A percentile compares a stretch with the other conserved stretches of the same genome.
These are phyloP conservation scores for Drosophila niveifrons DNA, from an alignment of 2,888 invertebrate species.

Conservation along the genomic window DNA sequence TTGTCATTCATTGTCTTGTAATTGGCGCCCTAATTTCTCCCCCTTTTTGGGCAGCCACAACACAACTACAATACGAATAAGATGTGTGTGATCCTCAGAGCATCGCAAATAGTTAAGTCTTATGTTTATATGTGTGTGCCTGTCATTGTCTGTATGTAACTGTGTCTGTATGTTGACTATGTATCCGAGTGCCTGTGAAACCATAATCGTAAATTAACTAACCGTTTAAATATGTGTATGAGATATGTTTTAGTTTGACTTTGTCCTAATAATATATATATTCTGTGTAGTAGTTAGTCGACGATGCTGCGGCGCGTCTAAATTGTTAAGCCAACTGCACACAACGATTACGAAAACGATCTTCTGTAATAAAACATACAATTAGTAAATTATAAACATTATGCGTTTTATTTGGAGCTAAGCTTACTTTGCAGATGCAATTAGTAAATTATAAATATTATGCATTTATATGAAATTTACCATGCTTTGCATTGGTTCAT, in stretches of 20 bases:
- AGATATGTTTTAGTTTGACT: conserved; percentile 37
- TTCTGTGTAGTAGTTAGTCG: conserved; percentile 23
- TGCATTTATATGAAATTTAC: too few species aligned
- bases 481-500: too few species aligned
- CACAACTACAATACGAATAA: conserved; percentile 32
- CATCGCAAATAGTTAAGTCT: conserved; percentile 34
- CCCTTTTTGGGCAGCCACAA: conserved; percentile 32
- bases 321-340: conserved; percentile 60
- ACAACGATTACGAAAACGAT: conserved; percentile 70
- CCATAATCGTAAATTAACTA: conserved; percentile 28
- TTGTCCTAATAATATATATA: conserved; percentile 27
- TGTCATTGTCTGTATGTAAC: too few species aligned
- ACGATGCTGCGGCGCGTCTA: conserved; percentile 33
- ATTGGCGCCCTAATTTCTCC: conserved; percentile 1
- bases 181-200: conserved; percentile 33
- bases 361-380: conserved; percentile 60
- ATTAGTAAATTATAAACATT: conserved; percentile 51
- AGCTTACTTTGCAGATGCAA: too few species aligned
- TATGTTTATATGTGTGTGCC: conserved; percentile 16
- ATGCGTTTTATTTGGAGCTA: not conserved
- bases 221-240: conserved; percentile 28
- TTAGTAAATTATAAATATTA: too few species aligned
- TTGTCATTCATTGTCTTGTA: conserved; percentile 62
- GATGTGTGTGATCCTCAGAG: conserved; percentile 4
- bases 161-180: conserved; percentile 16